Evolutionary conservation across 2,113 vertebrate species (phyloP).

Genomic region (Megaceryle torquata): DNA sequence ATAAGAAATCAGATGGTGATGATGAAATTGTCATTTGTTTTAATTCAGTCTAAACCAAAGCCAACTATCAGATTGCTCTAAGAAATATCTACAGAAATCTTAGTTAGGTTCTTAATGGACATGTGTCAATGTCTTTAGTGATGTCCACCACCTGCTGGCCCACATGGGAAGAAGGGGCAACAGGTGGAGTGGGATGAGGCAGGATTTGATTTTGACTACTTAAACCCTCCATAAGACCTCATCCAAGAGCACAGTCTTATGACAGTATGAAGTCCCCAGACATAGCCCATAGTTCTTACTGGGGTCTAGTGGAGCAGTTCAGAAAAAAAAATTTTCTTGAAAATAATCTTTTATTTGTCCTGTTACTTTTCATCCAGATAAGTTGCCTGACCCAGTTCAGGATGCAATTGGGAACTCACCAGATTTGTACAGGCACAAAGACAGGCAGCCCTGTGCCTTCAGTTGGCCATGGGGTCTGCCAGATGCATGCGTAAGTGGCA

Average conservation of each 20-base stretch:
- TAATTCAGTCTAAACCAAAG: neutral
- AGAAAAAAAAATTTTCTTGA: neutral
- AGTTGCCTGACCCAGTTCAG: neutral
- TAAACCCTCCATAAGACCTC: neutral
- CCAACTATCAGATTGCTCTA: neutral
- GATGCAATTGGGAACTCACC: rapidly evolving
- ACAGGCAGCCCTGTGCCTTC: neutral
- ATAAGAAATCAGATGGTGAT: neutral
- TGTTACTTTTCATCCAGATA: neutral
- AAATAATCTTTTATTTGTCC: neutral
- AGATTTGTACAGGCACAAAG: neutral
- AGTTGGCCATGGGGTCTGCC: rapidly evolving
- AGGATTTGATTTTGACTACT: neutral
- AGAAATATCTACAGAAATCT: neutral
- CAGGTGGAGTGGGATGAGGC: neutral
- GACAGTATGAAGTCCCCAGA: neutral
- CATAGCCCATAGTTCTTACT: rapidly evolving
- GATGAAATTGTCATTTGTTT: neutral
- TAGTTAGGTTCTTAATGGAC: neutral
- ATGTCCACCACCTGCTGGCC: neutral
- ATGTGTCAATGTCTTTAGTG: neutral
- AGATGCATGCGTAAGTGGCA: neutral
- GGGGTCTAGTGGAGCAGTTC: neutral
- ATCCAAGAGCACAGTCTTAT: neutral
- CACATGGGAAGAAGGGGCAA: neutral